Evolutionary conservation across 1,140 invertebrate genomes (phyloP), one percentile per base, ranked within the genome.

Genomic region (Lerema accius): DNA sequence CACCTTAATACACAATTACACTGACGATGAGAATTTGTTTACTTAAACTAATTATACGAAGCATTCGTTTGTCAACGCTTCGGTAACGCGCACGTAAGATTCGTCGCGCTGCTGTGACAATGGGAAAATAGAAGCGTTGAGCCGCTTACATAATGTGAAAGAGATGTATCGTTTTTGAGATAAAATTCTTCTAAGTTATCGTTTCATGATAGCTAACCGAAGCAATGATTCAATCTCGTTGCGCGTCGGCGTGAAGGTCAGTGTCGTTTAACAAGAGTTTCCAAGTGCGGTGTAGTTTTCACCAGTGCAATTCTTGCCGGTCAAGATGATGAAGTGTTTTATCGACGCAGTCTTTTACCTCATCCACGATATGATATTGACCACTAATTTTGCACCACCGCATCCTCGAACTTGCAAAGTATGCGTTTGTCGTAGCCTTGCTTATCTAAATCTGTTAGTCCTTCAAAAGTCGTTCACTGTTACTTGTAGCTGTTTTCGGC

Each of bases 191-290:
- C 6, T 13, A 26, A 28, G 49, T 51, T 39, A 50, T 32, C 13
- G 15, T 59, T 15, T 16, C 43, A 37, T 59, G 55, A 59, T 59
- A 59, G 42, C 17, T 15, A 74, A 59, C 67, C 68, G 80, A 80
- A 79, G 9, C 53, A 68, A 76, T 79, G 76, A 82, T 65, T 82
- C 71, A 80, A 58, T 63, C 40, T 49, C 16, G 53, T 59, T 39
- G 7, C 7, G 58, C 51, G 56, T 55, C 61, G 16, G 51, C 58
- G 67, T 65, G 72, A 82, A 85, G 82, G 82, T 79, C 76, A 69
- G 74, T 77, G 45, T 56, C 64, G 71, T 69, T 55, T 17, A 14
- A 59, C 19, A 4, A 32, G 3, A 32, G 28, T 32, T 53, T 56
- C 60, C 53, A 42, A 56, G 69, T 69, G 59, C 32, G 46, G 46